A percentile compares a stretch with the other conserved stretches of the same genome.
phyloP scores from a whole-genome alignment of 92 coral and sea anemone genomes.

The Porites evermanni region DNA sequence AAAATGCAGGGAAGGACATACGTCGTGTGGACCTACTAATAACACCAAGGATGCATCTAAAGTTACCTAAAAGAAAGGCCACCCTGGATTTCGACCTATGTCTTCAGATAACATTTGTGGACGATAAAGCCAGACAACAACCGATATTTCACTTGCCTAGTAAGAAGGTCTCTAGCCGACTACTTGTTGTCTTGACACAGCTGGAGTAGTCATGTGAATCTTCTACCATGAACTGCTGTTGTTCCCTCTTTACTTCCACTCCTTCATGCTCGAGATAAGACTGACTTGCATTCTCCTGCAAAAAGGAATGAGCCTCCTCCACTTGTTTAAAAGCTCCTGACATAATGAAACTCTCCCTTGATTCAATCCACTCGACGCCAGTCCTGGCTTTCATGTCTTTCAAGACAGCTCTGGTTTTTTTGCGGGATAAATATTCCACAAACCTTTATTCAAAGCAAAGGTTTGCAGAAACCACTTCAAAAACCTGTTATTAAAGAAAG shows the following conservation, averaged over 20 bases:
- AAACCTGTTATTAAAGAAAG: not conserved
- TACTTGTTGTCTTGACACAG: not conserved
- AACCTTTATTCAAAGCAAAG: slow-evolving; percentile 14
- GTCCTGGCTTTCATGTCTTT: slow-evolving; percentile 3
- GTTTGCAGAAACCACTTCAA: slow-evolving; percentile 22
- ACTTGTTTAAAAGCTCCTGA: slow-evolving; percentile 21
- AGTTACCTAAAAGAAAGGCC: not conserved
- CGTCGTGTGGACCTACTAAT: too few species aligned
- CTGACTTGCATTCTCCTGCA: too few species aligned
- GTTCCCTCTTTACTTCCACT: slow-evolving; percentile 39
- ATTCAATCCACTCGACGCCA: slow-evolving; percentile 10
- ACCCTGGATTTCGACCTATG: not conserved
- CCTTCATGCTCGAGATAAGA: slow-evolving; percentile 1
- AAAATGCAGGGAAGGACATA: too few species aligned
- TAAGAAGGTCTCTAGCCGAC: not conserved
- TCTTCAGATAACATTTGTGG: not conserved
- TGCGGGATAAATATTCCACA: not conserved
- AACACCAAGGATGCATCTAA: too few species aligned
- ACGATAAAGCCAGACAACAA: too few species aligned
- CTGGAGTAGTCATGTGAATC: not conserved
- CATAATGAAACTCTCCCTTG: not conserved
- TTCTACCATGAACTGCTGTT: not conserved
- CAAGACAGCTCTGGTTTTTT: not conserved
- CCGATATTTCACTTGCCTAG: not conserved
- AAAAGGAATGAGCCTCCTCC: not conserved